Evolutionary conservation across 2,113 vertebrate genomes (phyloP).

Genomic region (Labeo catla): DNA sequence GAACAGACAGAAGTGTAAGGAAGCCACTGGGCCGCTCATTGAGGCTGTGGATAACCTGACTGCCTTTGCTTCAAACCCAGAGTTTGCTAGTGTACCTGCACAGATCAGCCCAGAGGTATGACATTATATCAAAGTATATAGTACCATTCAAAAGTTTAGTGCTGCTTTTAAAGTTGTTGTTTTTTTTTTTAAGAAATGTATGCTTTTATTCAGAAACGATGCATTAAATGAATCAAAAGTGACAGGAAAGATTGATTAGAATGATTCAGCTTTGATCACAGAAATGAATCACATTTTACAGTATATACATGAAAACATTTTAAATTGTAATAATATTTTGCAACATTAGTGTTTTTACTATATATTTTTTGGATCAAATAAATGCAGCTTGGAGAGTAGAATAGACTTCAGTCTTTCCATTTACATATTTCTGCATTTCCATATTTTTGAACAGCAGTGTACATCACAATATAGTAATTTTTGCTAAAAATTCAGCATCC

Average conservation of each 20-base stretch:
- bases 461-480: not conserved
- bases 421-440: not conserved
- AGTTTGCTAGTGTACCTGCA: slow-evolving; percentile 93
- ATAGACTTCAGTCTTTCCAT: not conserved
- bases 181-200: no score
- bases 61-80: slow-evolving; percentile 94
- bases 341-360: not conserved
- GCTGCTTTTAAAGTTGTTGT: no score
- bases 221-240: no score
- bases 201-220: no score
- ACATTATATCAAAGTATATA: not conserved
- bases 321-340: not conserved
- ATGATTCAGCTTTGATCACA: not conserved
- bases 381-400: not conserved
- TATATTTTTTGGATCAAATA: not conserved
- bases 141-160: not conserved
- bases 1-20: slow-evolving; percentile 90
- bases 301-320: not conserved
- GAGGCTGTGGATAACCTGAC: slow-evolving; percentile 97
- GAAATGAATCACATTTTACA: not conserved
- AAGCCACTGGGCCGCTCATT: slow-evolving; percentile 89
- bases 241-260: no score
- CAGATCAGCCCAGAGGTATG: slow-evolving; percentile 93
- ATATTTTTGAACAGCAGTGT: not conserved
- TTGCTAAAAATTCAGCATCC: not conserved